A percentile compares a stretch with the other conserved stretches of the same genome.
These are phyloP conservation scores for Athalia rosae DNA, from an alignment of 2,888 invertebrate genomes.

Conservation along the genomic window DNA sequence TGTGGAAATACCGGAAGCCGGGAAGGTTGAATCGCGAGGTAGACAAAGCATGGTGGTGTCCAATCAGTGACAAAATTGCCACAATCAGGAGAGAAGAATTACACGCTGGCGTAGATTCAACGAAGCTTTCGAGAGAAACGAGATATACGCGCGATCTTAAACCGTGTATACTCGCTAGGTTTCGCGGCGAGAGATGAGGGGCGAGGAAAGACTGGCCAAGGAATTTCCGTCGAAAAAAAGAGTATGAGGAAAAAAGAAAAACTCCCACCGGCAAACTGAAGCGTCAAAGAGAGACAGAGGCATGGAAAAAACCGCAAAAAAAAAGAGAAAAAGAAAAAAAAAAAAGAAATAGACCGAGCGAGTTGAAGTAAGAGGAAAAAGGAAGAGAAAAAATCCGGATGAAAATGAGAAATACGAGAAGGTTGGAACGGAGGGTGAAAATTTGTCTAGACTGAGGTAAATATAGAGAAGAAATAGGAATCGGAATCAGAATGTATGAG, in stretches of 20 bases:
- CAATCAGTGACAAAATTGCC: conserved; percentile 19
- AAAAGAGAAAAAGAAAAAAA: not conserved
- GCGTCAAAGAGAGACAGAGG: not conserved
- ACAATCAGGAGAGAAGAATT: conserved; percentile 13
- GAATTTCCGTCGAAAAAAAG: no score
- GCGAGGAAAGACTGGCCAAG: no score
- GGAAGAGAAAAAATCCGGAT: not conserved
- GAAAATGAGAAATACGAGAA: not conserved
- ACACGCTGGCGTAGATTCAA: not conserved
- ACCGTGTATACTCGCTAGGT: no score
- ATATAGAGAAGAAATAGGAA: not conserved
- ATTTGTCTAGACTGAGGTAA: conserved; percentile 10
- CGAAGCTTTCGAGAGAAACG: no score
- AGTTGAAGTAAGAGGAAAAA: not conserved
- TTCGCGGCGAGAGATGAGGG: no score
- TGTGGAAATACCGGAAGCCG: not conserved
- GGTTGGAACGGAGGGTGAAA: not conserved
- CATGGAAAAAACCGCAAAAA: not conserved
- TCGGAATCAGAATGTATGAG: not conserved
- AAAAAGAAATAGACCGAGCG: no score
- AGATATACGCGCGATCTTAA: no score
- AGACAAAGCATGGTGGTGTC: conserved; percentile 15
- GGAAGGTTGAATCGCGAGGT: not conserved
- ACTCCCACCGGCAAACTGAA: no score
- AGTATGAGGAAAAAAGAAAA: no score